These are phyloP conservation scores for Papilio polytes DNA, from an alignment of 1,140 invertebrate genomes.

Conservation along the genomic window DNA sequence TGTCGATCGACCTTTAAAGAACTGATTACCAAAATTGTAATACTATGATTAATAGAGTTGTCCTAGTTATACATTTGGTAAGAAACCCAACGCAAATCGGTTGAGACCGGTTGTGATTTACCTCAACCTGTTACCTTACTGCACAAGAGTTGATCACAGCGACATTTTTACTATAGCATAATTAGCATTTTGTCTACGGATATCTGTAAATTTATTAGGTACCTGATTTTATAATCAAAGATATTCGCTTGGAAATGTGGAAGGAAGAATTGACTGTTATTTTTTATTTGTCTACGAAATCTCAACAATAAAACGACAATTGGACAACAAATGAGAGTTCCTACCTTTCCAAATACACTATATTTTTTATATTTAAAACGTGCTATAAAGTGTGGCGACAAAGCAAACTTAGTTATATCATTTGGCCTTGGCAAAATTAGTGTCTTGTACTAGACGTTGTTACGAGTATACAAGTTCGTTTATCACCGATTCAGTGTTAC, in stretches of 20 bases:
- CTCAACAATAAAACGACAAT: too few species aligned
- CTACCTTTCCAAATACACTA: too few species aligned
- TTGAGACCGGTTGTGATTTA: slow-evolving; percentile 42
- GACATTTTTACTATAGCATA: too few species aligned
- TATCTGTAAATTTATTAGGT: too few species aligned
- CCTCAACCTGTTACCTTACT: slow-evolving; percentile 21
- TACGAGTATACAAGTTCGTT: background rate
- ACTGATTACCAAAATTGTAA: slow-evolving; percentile 46
- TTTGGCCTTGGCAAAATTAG: background rate
- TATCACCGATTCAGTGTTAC: slow-evolving; percentile 2
- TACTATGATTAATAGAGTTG: slow-evolving; percentile 36
- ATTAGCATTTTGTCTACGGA: too few species aligned
- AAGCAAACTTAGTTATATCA: background rate
- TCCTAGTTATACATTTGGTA: slow-evolving; percentile 34
- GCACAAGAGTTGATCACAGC: slow-evolving; percentile 15
- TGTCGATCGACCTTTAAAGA: slow-evolving; percentile 4
- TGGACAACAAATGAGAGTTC: too few species aligned
- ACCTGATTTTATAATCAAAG: too few species aligned
- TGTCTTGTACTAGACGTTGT: background rate
- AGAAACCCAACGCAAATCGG: slow-evolving; percentile 9
- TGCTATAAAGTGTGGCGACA: too few species aligned
- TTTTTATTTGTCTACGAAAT: too few species aligned
- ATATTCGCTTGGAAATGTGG: too few species aligned
- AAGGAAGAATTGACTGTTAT: too few species aligned
- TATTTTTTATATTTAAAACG: too few species aligned